Conservation (phyloP, 1,140 invertebrate genomes). For the Pseudoatta argentina region DNA sequence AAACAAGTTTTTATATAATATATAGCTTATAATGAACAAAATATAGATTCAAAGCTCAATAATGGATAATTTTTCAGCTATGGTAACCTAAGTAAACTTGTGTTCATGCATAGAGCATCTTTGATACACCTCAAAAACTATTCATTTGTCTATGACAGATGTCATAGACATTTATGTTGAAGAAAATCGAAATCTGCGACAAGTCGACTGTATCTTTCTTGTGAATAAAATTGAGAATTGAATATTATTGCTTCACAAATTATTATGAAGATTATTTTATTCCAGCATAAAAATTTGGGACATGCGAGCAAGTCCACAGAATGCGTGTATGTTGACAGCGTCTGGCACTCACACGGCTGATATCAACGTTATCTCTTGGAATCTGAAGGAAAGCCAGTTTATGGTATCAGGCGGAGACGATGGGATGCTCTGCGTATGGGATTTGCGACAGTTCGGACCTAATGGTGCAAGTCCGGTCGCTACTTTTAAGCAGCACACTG, state of each 20-base stretch:
- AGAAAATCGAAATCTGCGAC: too few relatives aligned
- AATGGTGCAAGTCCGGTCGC: conserved; percentile 92
- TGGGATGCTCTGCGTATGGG: conserved; percentile 97
- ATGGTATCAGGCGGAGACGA: conserved; percentile 95
- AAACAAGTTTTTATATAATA: too few relatives aligned
- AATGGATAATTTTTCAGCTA: too few relatives aligned
- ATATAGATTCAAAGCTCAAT: too few relatives aligned
- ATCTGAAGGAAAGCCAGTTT: conserved; percentile 91
- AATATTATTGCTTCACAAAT: neutral
- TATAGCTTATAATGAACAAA: too few relatives aligned
- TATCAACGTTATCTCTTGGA: conserved; percentile 99
- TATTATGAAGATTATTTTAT: conserved; percentile 19
- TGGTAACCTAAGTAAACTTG: too few relatives aligned
- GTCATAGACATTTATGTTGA: too few relatives aligned
- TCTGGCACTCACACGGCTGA: conserved; percentile 95
- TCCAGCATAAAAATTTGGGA: conserved; percentile 95
- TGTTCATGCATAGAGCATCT: too few relatives aligned
- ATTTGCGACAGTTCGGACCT: conserved; percentile 94
- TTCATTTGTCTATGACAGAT: too few relatives aligned
- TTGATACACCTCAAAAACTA: too few relatives aligned
- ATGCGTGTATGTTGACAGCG: conserved; percentile 97
- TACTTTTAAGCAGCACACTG: conserved; percentile 97
- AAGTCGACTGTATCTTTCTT: neutral
- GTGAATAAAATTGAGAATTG: neutral
- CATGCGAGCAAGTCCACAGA: conserved; percentile 92